Conservation (phyloP, 2,888 invertebrate genomes). For the Drosophila mayaguana region DNA sequence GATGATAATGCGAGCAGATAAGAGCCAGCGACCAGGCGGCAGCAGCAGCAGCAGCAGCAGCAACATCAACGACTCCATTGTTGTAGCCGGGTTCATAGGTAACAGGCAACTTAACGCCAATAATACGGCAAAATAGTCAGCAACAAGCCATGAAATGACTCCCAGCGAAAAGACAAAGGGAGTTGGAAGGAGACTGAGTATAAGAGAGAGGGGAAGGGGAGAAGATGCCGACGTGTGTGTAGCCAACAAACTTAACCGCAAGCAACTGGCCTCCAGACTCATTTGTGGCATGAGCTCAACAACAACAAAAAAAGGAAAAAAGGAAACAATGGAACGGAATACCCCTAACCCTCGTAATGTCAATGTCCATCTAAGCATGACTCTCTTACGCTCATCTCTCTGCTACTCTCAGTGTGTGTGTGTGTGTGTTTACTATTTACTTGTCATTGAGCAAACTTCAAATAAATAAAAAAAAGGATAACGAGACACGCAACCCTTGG, state of each 20-base stretch:
- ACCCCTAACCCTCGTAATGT: slow-evolving; percentile 40
- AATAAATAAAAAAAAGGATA: slow-evolving; percentile 77
- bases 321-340: slow-evolving; percentile 56
- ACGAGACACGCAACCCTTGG: slow-evolving; percentile 72
- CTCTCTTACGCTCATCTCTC: slow-evolving; percentile 4
- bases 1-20: slow-evolving; percentile 75
- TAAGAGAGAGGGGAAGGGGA: not conserved
- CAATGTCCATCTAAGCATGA: slow-evolving; percentile 34
- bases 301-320: not conserved
- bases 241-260: slow-evolving; percentile 14
- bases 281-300: slow-evolving; percentile 40
- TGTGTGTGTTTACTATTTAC: slow-evolving; percentile 66
- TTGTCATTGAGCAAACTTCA: slow-evolving; percentile 78
- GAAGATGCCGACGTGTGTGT: not conserved
- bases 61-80: slow-evolving; percentile 16
- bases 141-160: slow-evolving; percentile 77
- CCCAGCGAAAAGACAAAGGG: not conserved
- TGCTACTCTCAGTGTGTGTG: not conserved
- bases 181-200: not conserved
- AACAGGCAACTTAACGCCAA: slow-evolving; percentile 78
- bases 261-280: slow-evolving; percentile 15
- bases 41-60: slow-evolving; percentile 7
- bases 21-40: slow-evolving; percentile 37
- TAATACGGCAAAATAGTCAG: slow-evolving; percentile 65
- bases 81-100: slow-evolving; percentile 65